A percentile compares a stretch with the other conserved stretches of the same genome.
Conservation (phyloP, 2,797 vertebrate genomes). For the Danio albolineatus region DNA sequence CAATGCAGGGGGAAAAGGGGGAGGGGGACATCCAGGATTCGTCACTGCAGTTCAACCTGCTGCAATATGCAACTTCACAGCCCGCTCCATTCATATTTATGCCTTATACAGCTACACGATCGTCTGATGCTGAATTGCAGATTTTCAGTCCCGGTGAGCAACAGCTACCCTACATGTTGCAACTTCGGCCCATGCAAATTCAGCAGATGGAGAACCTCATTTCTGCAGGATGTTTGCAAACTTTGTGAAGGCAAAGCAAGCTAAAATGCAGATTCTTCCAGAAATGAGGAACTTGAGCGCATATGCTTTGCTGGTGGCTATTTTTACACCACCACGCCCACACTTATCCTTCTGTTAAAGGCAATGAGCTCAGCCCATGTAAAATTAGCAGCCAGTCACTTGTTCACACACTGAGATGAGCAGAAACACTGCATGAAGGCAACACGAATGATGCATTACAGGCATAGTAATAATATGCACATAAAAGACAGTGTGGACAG, state of each 20-base stretch:
- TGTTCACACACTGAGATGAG: slow-evolving; percentile 22
- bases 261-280: not conserved
- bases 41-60: slow-evolving; percentile 75
- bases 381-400: slow-evolving; percentile 48
- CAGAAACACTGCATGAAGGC: slow-evolving; percentile 9
- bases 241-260: not conserved
- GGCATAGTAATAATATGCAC: not conserved
- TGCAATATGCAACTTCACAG: slow-evolving; percentile 56
- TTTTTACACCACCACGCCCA: slow-evolving; percentile 61
- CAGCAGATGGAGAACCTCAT: not conserved
- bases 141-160: slow-evolving; percentile 2
- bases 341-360: slow-evolving; percentile 49
- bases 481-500: not conserved
- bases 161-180: slow-evolving; percentile 27
- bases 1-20: slow-evolving; percentile 73
- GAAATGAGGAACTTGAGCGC: slow-evolving; percentile 39
- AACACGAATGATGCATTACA: slow-evolving; percentile 32
- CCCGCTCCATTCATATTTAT: slow-evolving; percentile 38
- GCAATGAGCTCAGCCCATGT: slow-evolving; percentile 42
- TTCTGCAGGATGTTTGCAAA: slow-evolving; percentile 11
- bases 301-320: slow-evolving; percentile 47
- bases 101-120: slow-evolving; percentile 10
- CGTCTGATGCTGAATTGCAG: slow-evolving; percentile 18
- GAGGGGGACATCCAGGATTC: slow-evolving; percentile 67
- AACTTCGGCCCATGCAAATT: slow-evolving; percentile 2